Percentiles rank a stretch among this genome's conserved stretches.
phyloP scores from a whole-genome alignment of 2,797 vertebrate genomes.

The Acipenser ruthenus region DNA sequence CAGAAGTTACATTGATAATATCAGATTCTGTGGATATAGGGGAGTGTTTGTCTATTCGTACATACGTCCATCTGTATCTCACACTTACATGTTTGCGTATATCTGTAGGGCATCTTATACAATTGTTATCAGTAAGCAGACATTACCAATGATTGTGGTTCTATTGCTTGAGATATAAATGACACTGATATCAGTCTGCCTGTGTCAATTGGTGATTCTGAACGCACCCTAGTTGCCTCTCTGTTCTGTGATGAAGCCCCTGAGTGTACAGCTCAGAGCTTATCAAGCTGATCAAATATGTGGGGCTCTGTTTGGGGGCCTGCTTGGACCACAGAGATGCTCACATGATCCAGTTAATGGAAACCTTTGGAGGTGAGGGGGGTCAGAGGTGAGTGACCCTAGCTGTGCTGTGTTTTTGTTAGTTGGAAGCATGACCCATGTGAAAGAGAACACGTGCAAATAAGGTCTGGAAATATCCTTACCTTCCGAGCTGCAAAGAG shows the following conservation, averaged over 20 bases:
- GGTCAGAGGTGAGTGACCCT: slow-evolving; percentile 43
- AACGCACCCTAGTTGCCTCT: slow-evolving; percentile 20
- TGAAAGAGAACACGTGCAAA: slow-evolving; percentile 28
- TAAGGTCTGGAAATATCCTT: slow-evolving; percentile 16
- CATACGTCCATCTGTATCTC: too few relatives aligned
- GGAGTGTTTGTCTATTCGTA: too few relatives aligned
- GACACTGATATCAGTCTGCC: background rate
- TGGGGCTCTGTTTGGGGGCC: slow-evolving; percentile 21
- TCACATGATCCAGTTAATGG: slow-evolving; percentile 16
- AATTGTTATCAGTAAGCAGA: too few relatives aligned
- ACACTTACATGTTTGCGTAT: too few relatives aligned
- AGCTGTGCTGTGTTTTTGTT: slow-evolving; percentile 36
- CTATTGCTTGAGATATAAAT: too few relatives aligned
- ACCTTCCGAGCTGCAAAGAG: slow-evolving; percentile 13
- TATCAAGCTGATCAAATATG: slow-evolving; percentile 16
- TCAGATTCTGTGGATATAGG: too few relatives aligned
- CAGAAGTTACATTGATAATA: too few relatives aligned
- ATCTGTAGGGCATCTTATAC: too few relatives aligned
- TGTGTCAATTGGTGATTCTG: slow-evolving; percentile 22
- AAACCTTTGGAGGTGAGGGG: slow-evolving; percentile 18
- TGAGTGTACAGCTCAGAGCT: background rate
- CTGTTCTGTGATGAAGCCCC: slow-evolving; percentile 11
- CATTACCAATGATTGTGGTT: too few relatives aligned
- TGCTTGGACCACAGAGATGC: slow-evolving; percentile 6
- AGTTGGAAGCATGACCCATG: slow-evolving; percentile 39